phyloP scores from a whole-genome alignment of 2,888 invertebrate genomes.

The Heteromyza rotundicornis region DNA sequence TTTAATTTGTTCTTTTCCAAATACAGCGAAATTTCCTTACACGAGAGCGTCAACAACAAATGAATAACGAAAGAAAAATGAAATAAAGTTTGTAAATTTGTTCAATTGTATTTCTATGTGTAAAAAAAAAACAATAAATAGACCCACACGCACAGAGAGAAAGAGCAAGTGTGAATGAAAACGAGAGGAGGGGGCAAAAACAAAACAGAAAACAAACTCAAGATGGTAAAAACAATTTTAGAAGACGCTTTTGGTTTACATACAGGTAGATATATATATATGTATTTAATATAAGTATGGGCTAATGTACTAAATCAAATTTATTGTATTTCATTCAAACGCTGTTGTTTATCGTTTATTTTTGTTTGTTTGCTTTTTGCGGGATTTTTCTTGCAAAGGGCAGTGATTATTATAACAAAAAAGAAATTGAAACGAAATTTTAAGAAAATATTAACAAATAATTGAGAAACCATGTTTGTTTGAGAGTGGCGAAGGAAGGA shows the following conservation, averaged over 20 bases:
- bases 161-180: background rate
- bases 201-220: background rate
- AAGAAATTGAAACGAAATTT: no score
- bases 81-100: background rate
- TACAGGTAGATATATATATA: no score
- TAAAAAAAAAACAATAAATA: background rate
- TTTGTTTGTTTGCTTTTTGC: background rate
- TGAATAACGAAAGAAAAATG: background rate
- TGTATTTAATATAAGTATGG: background rate
- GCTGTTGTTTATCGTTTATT: background rate
- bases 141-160: background rate
- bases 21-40: background rate
- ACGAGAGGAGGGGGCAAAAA: background rate
- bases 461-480: no score
- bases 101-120: background rate
- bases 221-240: background rate
- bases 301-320: background rate
- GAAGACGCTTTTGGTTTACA: no score
- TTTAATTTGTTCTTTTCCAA: constrained; percentile 5
- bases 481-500: no score
- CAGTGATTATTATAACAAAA: background rate
- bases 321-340: background rate
- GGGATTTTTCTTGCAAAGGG: background rate
- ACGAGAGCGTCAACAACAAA: background rate
- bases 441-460: no score